Conservation (phyloP, 2,113 vertebrate genomes). For the Aplodontia rufa region DNA sequence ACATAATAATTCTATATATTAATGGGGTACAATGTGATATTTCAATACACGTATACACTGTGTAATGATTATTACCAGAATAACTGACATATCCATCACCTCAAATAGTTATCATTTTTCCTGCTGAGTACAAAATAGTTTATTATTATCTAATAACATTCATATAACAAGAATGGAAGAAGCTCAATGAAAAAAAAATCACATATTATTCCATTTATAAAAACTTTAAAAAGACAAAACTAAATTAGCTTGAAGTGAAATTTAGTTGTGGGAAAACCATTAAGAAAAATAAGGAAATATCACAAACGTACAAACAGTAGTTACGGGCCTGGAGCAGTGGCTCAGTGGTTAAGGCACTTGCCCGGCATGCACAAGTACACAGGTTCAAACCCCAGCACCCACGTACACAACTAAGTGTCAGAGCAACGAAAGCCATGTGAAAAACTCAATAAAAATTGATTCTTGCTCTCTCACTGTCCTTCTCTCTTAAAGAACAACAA, state of each 20-base stretch:
- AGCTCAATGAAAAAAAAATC: no score
- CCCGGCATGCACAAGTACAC: no score
- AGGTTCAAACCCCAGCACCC: no score
- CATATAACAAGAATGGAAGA: background rate
- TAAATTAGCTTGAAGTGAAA: constrained; percentile 9
- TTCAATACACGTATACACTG: background rate
- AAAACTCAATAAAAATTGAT: no score
- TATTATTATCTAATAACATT: constrained; percentile 28
- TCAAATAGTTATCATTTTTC: background rate
- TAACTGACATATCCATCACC: background rate
- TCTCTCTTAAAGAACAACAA: no score
- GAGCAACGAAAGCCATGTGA: no score
- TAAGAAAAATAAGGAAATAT: background rate
- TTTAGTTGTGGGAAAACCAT: background rate
- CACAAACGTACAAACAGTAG: no score
- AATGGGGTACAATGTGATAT: background rate
- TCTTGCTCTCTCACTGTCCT: no score
- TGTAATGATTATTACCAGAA: background rate
- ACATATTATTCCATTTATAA: constrained; percentile 1
- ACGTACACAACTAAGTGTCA: no score
- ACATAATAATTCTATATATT: background rate
- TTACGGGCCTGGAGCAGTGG: no score
- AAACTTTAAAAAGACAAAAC: constrained; percentile 33
- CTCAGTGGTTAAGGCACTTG: no score
- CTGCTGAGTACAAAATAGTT: background rate